These are phyloP conservation scores for Drosophila auraria DNA, from an alignment of 1,140 invertebrate genomes.

Conservation along the genomic window DNA sequence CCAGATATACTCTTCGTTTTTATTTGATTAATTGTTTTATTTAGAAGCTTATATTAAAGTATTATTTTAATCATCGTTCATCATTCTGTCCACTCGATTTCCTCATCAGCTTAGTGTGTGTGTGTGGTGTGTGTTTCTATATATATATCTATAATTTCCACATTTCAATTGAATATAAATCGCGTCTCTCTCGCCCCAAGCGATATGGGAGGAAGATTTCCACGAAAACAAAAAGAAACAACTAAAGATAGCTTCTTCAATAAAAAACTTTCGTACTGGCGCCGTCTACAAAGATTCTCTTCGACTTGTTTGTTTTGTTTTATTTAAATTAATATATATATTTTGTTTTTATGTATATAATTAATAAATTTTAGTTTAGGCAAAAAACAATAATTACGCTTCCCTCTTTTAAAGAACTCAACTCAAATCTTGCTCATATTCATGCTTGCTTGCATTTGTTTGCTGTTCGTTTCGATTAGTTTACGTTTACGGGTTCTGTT, in stretches of 20 bases:
- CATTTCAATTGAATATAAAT: constrained; percentile 53
- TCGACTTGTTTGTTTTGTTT: constrained; percentile 55
- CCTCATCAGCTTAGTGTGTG: constrained; percentile 70
- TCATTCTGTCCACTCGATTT: constrained; percentile 68
- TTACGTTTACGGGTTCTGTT: constrained; percentile 37
- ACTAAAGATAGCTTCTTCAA: constrained; percentile 64
- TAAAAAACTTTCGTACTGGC: constrained; percentile 30
- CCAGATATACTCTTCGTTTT: constrained; percentile 28
- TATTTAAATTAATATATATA: constrained; percentile 81
- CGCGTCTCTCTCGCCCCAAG: constrained; percentile 44
- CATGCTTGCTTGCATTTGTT: constrained; percentile 23
- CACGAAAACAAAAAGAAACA: constrained; percentile 27
- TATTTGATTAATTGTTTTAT: constrained; percentile 83
- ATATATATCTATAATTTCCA: constrained; percentile 61
- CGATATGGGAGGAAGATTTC: constrained; percentile 36
- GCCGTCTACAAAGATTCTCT: constrained; percentile 49
- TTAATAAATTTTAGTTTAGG: constrained; percentile 77
- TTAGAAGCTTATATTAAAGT: constrained; percentile 83
- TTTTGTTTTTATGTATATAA: constrained; percentile 72
- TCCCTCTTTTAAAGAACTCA: constrained; percentile 30
- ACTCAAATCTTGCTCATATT: constrained; percentile 36
- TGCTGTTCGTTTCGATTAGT: constrained; percentile 50
- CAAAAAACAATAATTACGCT: constrained; percentile 79
- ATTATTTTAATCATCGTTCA: constrained; percentile 79
- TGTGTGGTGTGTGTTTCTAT: constrained; percentile 29